phyloP scores from a whole-genome alignment of 1,140 invertebrate genomes.

The Mesaphorura yosii region DNA sequence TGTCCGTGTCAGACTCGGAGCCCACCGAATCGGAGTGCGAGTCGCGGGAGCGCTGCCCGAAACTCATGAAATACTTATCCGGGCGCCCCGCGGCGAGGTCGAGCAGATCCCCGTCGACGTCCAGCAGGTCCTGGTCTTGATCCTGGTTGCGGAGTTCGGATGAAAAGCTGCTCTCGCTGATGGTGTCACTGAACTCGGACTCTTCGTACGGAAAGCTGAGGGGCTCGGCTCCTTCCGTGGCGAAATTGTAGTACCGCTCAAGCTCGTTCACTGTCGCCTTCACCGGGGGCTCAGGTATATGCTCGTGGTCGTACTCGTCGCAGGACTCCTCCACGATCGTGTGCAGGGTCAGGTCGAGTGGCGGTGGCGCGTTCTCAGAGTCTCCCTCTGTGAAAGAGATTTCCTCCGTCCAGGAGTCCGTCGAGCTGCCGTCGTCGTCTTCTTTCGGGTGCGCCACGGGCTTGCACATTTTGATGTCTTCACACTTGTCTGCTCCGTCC shows the following conservation, averaged over 20 bases:
- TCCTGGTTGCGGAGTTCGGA: constrained; percentile 41
- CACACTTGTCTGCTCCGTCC: constrained; percentile 20
- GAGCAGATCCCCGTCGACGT: constrained; percentile 43
- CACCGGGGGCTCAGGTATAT: constrained; percentile 51
- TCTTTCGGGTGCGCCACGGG: not conserved
- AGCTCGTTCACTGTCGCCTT: constrained; percentile 46
- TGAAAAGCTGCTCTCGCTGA: constrained; percentile 64
- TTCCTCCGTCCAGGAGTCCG: constrained; percentile 30
- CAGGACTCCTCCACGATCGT: constrained; percentile 89
- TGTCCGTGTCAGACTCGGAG: constrained; percentile 25
- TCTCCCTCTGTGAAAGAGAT: constrained; percentile 28
- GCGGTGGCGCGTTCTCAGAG: constrained; percentile 15
- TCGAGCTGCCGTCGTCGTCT: constrained; percentile 14
- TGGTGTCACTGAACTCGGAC: constrained; percentile 46
- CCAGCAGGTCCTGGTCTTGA: constrained; percentile 34
- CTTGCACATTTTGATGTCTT: constrained; percentile 2
- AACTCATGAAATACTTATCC: constrained; percentile 71
- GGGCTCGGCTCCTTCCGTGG: constrained; percentile 7
- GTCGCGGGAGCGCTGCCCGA: constrained; percentile 18
- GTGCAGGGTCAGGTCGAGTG: constrained; percentile 68
- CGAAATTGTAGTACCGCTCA: constrained; percentile 84
- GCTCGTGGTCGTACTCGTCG: constrained; percentile 58
- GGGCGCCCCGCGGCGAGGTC: constrained; percentile 68
- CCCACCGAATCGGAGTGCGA: constrained; percentile 24
- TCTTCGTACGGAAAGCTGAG: constrained; percentile 35